Evolutionary conservation across 1,140 invertebrate species (phyloP), one percentile per base, ranked within the genome.

Genomic region (Galleria mellonella): DNA sequence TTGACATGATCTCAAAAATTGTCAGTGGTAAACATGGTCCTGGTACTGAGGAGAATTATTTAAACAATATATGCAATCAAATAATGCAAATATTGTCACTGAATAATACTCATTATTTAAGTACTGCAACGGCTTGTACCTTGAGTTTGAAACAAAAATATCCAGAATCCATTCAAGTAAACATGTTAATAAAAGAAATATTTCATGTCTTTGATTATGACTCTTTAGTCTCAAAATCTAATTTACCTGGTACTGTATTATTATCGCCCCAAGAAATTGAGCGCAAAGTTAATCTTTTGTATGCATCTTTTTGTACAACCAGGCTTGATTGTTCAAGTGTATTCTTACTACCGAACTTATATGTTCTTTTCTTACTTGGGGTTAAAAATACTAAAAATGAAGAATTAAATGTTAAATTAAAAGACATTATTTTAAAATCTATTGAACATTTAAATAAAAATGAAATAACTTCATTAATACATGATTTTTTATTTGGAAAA

Each of bases 1-100:
- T 92, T 59, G 89, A 92, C 59, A 74, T 90, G 60, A 83, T 93
- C 47, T 89, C 88, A 27, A 89, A 88, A 76, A 85, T 94, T 41
- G 87, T 94, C 46, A 72, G 88, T 31, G 77, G 79, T 32, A 89
- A 89, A 44, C 89, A 90, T 56, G 85, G 86, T 30, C 62, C 51
- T 42, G 57, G 81, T 36, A 38, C 79, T 30, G 87, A 91, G 23
- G 61, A 81, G 56, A 89, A 90, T 56, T 90, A 90, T 48, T 47
- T 87, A 5, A 48, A 41, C 23, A 89, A 87, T 55, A 89, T 88
- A 47, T 88, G 75, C 40, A 50, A 61, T 44, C 87, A 90, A 72
- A 44, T 91, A 9, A 61, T 77, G n/a, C 63, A 84, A 30, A 72
- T 90, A 45, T 60, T 88, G 10, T 48, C 58, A 13, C 53, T 76